Evolutionary conservation across 1,140 invertebrate species (phyloP), one percentile per base, ranked within the genome.

Genomic region (Aphidius gifuensis): DNA sequence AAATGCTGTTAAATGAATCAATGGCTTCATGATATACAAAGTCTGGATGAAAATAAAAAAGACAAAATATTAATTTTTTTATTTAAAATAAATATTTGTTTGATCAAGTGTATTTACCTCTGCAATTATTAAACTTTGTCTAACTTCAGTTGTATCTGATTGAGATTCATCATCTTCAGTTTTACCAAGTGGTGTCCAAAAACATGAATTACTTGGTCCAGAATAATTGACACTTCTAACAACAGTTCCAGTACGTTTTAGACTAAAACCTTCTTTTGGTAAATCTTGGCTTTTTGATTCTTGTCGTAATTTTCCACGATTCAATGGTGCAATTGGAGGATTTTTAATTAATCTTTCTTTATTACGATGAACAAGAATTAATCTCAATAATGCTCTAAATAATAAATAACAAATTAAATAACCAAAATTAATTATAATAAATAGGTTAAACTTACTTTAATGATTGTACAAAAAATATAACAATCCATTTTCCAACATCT

Each of bases 191-290:
- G 89, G 83, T 69, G 85, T 84, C 85, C 90, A 92, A 47, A 83
- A 83, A 47, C 90, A 75, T 54, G 85, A 77, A 23, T 83, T 77
- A 9, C 86, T 68, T 8, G 87, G 84, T 42, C 85, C 86, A 11
- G 89, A 84, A 51, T 85, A 83, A 69, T 89, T 87, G 16, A 94
- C 80, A 68, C 88, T 88, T 60, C 92, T 82, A 3, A 94, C 82
- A 16, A 89, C 72, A 66, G 87, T 84, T 1, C 92, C 91, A 38
- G 90, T 91, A 58, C 88, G 80, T 72, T 87, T 88, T 5, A 94
- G 68, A 32, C 58, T 70, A 64, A 80, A 74, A 54, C 77, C 74
- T 65, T 76, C 71, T 8, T 71, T 66, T n/a, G 64, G 58, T 4
- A 58, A 23, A 65, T 67, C 54, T 21, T 71, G 61, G 40, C 74